Percentiles rank a stretch among this genome's conserved stretches.
These are phyloP conservation scores for Dynastes tityus DNA, from an alignment of 2,888 invertebrate species.

Conservation along the genomic window DNA sequence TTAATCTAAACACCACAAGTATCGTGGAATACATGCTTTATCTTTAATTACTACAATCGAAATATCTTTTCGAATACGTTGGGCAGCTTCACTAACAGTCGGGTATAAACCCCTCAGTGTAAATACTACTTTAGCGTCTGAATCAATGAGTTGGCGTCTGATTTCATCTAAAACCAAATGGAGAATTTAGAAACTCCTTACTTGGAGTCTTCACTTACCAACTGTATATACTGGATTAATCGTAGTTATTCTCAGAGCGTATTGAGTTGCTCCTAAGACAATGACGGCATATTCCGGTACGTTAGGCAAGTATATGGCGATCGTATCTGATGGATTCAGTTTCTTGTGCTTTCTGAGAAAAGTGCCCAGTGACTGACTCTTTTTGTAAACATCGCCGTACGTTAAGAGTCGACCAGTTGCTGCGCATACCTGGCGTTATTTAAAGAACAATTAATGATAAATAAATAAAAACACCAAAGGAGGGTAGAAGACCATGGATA, in stretches of 20 bases:
- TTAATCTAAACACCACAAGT: background rate
- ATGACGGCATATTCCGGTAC: constrained; percentile 81
- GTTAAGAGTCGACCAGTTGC: constrained; percentile 81
- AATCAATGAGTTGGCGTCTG: constrained; percentile 75
- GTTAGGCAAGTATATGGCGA: constrained; percentile 82
- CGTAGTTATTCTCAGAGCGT: constrained; percentile 79
- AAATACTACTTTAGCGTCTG: constrained; percentile 76
- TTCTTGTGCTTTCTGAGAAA: constrained; percentile 76
- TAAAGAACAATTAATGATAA: constrained; percentile 9
- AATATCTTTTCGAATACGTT: constrained; percentile 67
- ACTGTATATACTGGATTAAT: constrained; percentile 81
- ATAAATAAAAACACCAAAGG: background rate
- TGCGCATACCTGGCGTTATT: constrained; percentile 77
- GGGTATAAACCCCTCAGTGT: constrained; percentile 74
- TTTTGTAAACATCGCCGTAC: constrained; percentile 77
- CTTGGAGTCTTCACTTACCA: constrained; percentile 55
- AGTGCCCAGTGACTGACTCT: constrained; percentile 73
- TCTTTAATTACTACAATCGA: constrained; percentile 74
- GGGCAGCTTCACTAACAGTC: constrained; percentile 68
- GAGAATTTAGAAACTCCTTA: background rate
- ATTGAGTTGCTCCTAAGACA: constrained; percentile 78
- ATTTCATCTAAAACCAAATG: constrained; percentile 77
- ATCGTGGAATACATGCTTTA: constrained; percentile 54
- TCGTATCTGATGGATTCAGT: constrained; percentile 73
- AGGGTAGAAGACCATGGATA: no score